Percentiles rank a stretch among this genome's conserved stretches.
phyloP scores from a whole-genome alignment of 2,888 invertebrate genomes.

The Chymomyza caudatula region DNA sequence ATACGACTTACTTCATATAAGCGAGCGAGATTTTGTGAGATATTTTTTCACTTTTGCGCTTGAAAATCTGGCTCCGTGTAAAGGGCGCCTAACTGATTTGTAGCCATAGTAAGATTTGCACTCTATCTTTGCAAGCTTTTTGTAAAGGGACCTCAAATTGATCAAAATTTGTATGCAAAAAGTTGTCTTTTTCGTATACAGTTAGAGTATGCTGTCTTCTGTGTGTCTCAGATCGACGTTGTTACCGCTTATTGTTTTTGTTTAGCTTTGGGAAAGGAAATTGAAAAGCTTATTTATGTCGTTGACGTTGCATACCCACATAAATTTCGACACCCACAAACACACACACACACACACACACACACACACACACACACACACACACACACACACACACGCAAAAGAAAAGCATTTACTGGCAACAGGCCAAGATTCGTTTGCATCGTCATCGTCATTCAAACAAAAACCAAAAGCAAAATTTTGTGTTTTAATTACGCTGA shows the following conservation, averaged over 20 bases:
- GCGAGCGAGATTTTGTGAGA: too few species aligned
- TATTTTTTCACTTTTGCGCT: too few species aligned
- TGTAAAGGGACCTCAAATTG: too few species aligned
- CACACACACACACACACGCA: conserved; percentile 1
- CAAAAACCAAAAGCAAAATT: conserved; percentile 42
- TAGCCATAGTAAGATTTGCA: too few species aligned
- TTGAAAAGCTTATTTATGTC: conserved; percentile 62
- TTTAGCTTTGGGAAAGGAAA: conserved; percentile 38
- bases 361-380: conserved; percentile 1
- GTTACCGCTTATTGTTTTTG: conserved; percentile 2
- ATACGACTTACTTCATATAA: too few species aligned
- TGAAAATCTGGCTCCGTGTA: too few species aligned
- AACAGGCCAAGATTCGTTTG: conserved; percentile 13
- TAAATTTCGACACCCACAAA: conserved; percentile 5
- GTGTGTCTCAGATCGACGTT: neutral
- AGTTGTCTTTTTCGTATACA: too few species aligned
- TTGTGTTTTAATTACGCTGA: conserved; percentile 73
- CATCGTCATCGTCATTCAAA: conserved; percentile 23
- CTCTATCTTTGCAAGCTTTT: too few species aligned
- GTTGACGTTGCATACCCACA: conserved; percentile 23
- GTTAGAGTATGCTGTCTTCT: too few species aligned
- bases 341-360: neutral
- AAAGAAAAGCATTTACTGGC: neutral
- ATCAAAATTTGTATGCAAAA: too few species aligned
- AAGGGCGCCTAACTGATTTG: too few species aligned